phyloP scores from a whole-genome alignment of 2,797 vertebrate species.

The Girardinus metallicus region DNA sequence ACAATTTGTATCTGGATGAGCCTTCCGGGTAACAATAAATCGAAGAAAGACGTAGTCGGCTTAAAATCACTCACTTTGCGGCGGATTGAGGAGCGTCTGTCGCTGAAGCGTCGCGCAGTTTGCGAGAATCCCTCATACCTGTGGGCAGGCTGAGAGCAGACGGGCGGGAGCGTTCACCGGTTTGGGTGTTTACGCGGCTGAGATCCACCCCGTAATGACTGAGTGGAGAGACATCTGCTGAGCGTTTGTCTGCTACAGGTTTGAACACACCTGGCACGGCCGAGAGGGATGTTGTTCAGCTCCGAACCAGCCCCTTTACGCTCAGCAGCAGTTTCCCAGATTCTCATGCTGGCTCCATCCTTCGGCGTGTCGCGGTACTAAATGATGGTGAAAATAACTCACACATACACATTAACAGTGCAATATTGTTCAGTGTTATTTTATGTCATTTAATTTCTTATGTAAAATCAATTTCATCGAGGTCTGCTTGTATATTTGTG shows the following conservation, averaged over 20 bases:
- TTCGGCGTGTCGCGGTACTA: conserved; percentile 46
- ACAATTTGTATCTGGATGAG: neutral
- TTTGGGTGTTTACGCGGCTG: conserved; percentile 24
- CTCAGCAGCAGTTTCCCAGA: conserved; percentile 25
- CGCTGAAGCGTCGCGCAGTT: conserved; percentile 51
- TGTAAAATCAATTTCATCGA: neutral
- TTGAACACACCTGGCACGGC: conserved; percentile 75
- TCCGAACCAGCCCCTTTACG: conserved; percentile 73
- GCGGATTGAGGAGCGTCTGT: conserved; percentile 24
- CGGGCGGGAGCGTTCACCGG: conserved; percentile 25
- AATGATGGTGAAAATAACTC: neutral
- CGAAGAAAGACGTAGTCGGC: conserved; percentile 22
- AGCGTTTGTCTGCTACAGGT: conserved; percentile 68
- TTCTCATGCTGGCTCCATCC: conserved; percentile 58
- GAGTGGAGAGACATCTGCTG: conserved; percentile 42
- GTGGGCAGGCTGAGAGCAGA: conserved; percentile 31
- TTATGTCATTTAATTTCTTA: neutral
- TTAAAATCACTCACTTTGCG: conserved; percentile 36
- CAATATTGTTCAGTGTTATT: neutral
- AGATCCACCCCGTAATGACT: conserved; percentile 51
- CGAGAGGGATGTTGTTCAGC: conserved; percentile 46
- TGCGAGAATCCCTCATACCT: conserved; percentile 59
- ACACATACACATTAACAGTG: neutral
- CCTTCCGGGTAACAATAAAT: conserved; percentile 22
- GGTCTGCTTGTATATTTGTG: neutral